Evolutionary conservation across 2,113 vertebrate species (phyloP), one percentile per base, ranked within the genome.

Genomic region (Ictalurus punctatus): DNA sequence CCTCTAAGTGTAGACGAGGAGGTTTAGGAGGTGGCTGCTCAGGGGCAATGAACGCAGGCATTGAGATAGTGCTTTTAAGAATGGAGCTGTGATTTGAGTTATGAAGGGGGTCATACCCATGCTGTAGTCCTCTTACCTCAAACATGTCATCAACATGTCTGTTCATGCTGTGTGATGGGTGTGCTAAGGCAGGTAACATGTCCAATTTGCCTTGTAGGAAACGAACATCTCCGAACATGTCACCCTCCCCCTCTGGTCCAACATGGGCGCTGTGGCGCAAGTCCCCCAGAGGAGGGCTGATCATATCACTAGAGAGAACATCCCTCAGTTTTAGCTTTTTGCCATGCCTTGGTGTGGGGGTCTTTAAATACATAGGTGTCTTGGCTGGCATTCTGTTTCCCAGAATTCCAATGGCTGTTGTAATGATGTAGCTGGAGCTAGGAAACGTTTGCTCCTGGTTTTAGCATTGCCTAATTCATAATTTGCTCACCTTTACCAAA

Each of bases 151-250:
- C 93, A 61, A 88, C 80, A 9, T 61, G 85, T 27, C 90, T 63
- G 86, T 94, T 93, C 67, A 93, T 89, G 63, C 94, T 94, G 89
- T 94, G 37, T 0, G 90, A 92, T 1, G n/a, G 58, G 25, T 90
- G 90, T 19, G 85, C 91, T 88, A 92, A 89, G 0, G 91, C 27
- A 3, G 96, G 95, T 54, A 97, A 93, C 92, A 97, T 95, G 91
- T 95, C 93, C 89, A 96, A 94, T 91, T 95, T 96, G 0, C 96
- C 96, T 92, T 94, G 95, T 27, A 97, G 94, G 92, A 97, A 97
- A 27, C 94, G 94, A 86, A 97, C 94, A 17, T 97, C 96, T 4
- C 96, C 96, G 12, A 97, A 97, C 96, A 96, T 97, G 93, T 96
- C 96, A 0, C 92, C 92, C 86, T 95, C 91, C 0, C 96, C 96